A percentile compares a stretch with the other conserved stretches of the same genome.
phyloP scores from a whole-genome alignment of 2,797 vertebrate genomes.

The Passerculus sandwichensis region DNA sequence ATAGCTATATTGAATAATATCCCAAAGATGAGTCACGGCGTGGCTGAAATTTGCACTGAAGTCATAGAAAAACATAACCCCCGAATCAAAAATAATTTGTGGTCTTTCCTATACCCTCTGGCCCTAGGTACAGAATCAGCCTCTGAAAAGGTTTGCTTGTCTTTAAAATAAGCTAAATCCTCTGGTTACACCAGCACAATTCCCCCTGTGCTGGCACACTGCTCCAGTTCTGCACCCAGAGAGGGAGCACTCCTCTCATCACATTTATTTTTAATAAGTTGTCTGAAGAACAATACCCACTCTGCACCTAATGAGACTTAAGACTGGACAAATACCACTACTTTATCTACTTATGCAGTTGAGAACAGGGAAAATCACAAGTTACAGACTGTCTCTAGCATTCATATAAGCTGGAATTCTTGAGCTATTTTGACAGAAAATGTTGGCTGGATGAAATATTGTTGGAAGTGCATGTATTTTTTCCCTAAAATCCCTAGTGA shows the following conservation, averaged over 20 bases:
- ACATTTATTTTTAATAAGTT: neutral
- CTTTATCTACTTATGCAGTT: neutral
- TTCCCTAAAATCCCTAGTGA: neutral
- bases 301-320: neutral
- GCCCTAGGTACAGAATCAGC: neutral
- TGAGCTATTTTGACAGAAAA: neutral
- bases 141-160: neutral
- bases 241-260: neutral
- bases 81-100: neutral
- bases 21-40: neutral
- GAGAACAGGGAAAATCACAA: neutral
- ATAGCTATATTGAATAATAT: slow-evolving; percentile 9
- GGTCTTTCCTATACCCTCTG: neutral
- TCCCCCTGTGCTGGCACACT: neutral
- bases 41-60: slow-evolving; percentile 31
- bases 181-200: neutral
- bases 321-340: neutral
- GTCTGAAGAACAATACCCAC: neutral
- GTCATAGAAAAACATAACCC: neutral
- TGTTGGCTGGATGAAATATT: neutral
- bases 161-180: neutral
- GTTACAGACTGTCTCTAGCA: neutral
- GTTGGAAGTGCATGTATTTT: neutral
- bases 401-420: neutral
- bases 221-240: neutral